Evolutionary conservation across 2,888 invertebrate species (phyloP), one percentile per base, ranked within the genome.

Genomic region (Plagodis dolabraria): DNA sequence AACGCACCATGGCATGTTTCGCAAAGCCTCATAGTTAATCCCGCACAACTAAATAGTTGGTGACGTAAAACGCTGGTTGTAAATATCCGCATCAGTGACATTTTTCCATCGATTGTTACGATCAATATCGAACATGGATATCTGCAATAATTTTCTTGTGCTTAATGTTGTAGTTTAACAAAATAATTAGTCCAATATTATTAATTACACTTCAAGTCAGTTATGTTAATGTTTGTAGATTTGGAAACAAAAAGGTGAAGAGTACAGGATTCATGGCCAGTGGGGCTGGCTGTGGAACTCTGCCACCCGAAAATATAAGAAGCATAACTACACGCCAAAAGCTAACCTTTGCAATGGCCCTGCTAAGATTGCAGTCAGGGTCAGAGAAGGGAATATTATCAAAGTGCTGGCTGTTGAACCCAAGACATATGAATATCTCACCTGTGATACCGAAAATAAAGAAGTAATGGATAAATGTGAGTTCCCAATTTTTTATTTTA

Each of bases 281-380:
- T 98, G 99, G 96, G 99, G 99, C n/a, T 99, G 99, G 99, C 88
- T 97, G 52, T 99, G 98, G 98, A 94, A 97, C 58, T 96, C 97
- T 0, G 89, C 94, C 5, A 94, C 95, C 57, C 93, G 97, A 63
- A 94, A 94, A 72, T 94, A 94, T 70, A 92, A 94, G 91, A 84
- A 89, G 60, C 76, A 81, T 63, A 71, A 76, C 74, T 57, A 72
- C 50, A 79, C 71, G 57, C 46, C 69, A 7, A 93, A 89, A 70
- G 70, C 75, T 12, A 76, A 71, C 54, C 77, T 93, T 38, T 86
- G 74, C 74, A 93, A 93, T 60, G 95, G 95, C 2, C 96, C 97
- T 12, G 95, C 95, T 55, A 97, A 97, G 84, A 94, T 96, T 63
- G 96, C 96, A 88, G 95, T 97, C 5, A 95, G 96, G 83, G 95